Base-by-base conservation (phyloP, 2,888 invertebrate genomes). In the Aproaerema taeniolella region DNA sequence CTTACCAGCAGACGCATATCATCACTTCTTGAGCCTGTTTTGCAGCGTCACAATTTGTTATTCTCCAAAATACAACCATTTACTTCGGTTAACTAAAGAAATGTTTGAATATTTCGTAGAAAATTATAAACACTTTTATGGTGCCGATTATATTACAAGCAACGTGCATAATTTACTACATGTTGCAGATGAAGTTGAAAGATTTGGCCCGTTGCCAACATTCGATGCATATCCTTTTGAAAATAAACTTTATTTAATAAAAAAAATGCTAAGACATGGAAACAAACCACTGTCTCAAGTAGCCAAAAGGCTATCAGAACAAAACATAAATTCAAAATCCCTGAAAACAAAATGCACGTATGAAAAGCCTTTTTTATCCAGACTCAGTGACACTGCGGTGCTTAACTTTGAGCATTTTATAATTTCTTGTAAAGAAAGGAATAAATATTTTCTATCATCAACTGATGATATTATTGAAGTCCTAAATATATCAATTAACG, bases 31-130 rank as follows among this genome's bases (percentile, higher is more conserved):
- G 11, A 24, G 15, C 6, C 28, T 50, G 15, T 42, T 29, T 34
- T 52, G 50, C 31, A 49, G 44, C 9, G 40, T 52, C 7, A 50
- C 47, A 16, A 53, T 53, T 20, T 51, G 47, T 26, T 49, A 45
- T 6, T 39, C 14, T 28, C 31, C 43, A 26, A 26, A 38, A 13
- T 42, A 45, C 40, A 31, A 38, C 7, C 16, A 30, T 10, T 41
- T 42, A 2, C 33, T 53, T 20, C 24, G 20, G 11, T 2, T 52
- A 2, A 43, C 50, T 17, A 10, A 50, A 30, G 20, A 46, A 30
- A 14, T 55, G 11, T 39, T 52, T 5, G n/a, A 29, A 28, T 11
- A 43, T 31, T 55, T 49, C 41, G 41, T 46, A 12, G 35, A 46
- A 36, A 20, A 38, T 14, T 47, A 25, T 17, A 41, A 39, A 39